Conservation (phyloP, 2,113 vertebrate species). For the Seriola quinqueradiata region DNA sequence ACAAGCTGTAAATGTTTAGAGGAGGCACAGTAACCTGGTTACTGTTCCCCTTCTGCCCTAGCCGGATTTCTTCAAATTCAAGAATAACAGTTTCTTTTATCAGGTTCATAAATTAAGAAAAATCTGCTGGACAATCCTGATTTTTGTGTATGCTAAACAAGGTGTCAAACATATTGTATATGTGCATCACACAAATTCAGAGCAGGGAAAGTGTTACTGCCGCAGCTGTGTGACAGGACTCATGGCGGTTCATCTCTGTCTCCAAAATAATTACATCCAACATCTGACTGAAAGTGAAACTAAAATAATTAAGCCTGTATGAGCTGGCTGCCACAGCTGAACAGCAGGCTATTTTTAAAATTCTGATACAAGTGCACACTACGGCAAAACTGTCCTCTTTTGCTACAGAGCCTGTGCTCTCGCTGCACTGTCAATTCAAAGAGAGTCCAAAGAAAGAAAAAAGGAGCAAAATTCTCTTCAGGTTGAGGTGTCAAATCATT, state of each 20-base stretch:
- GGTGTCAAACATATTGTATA: not conserved
- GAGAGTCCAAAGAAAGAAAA: not conserved
- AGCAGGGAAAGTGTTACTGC: constrained; percentile 14
- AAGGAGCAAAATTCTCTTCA: not conserved
- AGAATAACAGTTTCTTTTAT: not conserved
- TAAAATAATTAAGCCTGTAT: constrained; percentile 38
- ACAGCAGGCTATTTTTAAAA: constrained; percentile 48
- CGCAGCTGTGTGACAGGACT: constrained; percentile 40
- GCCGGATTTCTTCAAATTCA: not conserved
- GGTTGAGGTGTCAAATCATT: not conserved
- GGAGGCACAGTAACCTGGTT: not conserved
- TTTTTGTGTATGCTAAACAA: not conserved
- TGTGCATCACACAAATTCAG: constrained; percentile 4
- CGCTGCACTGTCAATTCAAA: not conserved
- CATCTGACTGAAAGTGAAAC: constrained; percentile 30
- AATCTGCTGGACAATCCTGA: not conserved
- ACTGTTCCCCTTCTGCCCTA: not conserved
- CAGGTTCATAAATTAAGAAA: not conserved
- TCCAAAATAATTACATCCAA: constrained; percentile 44
- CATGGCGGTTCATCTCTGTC: not conserved
- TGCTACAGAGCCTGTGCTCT: not conserved
- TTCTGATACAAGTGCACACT: constrained; percentile 4
- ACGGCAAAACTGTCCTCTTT: constrained; percentile 13
- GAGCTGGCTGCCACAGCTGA: constrained; percentile 28
- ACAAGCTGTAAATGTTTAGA: not conserved